Conservation (phyloP, 2,113 vertebrate genomes). For the Alethe castanea region DNA sequence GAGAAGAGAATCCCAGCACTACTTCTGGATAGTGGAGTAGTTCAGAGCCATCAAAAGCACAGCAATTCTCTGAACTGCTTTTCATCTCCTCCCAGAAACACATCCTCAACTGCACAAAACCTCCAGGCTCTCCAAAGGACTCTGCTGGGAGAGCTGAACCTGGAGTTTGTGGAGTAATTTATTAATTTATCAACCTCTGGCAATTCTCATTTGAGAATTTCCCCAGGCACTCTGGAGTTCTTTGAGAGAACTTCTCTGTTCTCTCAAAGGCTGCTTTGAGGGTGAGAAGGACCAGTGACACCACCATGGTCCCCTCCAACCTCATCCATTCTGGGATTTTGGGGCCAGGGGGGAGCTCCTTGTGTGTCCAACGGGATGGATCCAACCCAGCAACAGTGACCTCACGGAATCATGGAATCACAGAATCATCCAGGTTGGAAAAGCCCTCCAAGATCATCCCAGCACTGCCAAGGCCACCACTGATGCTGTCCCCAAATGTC, state of each 20-base stretch:
- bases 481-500: not conserved
- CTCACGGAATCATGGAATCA: not conserved
- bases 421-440: not conserved
- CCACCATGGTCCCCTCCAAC: not conserved
- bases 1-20: not conserved
- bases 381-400: not conserved
- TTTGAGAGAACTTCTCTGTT: not conserved
- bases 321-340: rapidly evolving
- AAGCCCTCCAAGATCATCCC: not conserved
- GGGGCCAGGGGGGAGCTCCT: not conserved
- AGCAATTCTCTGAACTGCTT: not conserved
- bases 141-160: not conserved
- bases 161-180: not conserved
- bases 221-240: not conserved
- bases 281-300: not conserved
- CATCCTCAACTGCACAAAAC: not conserved
- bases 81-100: not conserved
- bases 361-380: rapidly evolving
- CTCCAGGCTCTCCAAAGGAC: not conserved
- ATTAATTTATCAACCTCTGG: not conserved
- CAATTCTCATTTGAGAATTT: not conserved
- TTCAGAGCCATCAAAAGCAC: not conserved
- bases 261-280: not conserved
- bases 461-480: not conserved
- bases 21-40: not conserved